Evolutionary conservation across 1,140 invertebrate genomes (phyloP), one percentile per base, ranked within the genome.

Genomic region (Hycleus phaleratus): DNA sequence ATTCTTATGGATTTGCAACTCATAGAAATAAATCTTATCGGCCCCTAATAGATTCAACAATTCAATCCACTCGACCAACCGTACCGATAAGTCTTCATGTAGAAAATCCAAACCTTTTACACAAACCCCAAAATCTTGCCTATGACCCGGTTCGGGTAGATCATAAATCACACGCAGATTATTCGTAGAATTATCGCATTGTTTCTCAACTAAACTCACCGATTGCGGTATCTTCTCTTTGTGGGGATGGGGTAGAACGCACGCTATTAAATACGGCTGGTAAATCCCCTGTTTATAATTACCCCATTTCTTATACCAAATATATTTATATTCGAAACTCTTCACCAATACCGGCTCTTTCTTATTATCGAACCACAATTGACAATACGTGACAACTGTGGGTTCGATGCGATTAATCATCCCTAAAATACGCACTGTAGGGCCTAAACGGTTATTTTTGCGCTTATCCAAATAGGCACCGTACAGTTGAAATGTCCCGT

Each of bases 41-140:
- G 93, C 94, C 2, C 94, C 94, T 4, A 97, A 77, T 4, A 93
- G 79, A 24, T 82, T 81, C 1, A 97, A 77, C 40, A 95, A 76
- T 73, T 96, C 93, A 58, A 97, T 88, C 95, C 95, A 97, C 73
- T 97, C 94, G n/a, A 96, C 84, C 4, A 97, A 75, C 9, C 91
- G 77, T 0, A 94, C 89, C 0, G 90, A 93, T 0, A 95, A 72
- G 73, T 97, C 94, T 67, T 95, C 90, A 70, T 94, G 87, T 0
- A 93, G 78, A 64, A 96, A 96, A 71, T 96, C 93, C 9, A 97
- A 74, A 0, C 81, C 95, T 78, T 97, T 97, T 11, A 97, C 93
- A 71, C 95, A 97, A 0, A 97, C 93, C 0, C 92, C 93, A 71
- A 97, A 95, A 1, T 86, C 84, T 66, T 89, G 85, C 65, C 90